Evolutionary conservation across 2,888 invertebrate genomes (phyloP).

Genomic region (Tiphia femorata): DNA sequence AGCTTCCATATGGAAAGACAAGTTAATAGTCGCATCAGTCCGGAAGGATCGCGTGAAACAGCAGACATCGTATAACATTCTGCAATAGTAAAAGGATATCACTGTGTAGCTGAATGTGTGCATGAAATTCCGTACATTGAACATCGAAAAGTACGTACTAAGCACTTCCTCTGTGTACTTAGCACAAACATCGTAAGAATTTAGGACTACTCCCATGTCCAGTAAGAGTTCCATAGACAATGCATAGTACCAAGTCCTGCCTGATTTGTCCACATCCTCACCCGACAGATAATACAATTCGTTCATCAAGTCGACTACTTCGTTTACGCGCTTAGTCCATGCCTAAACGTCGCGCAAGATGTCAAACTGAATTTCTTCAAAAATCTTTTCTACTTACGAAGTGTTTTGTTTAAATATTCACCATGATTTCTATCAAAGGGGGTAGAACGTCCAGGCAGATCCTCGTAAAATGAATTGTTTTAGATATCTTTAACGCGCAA

Average conservation of each 20-base stretch:
- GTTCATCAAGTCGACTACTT: conserved; percentile 70
- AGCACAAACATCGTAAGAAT: conserved; percentile 69
- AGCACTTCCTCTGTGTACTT: conserved; percentile 65
- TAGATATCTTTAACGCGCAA: conserved; percentile 45
- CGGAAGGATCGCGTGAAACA: conserved; percentile 42
- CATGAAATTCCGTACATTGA: neutral
- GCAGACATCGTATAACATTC: conserved; percentile 13
- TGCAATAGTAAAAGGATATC: neutral
- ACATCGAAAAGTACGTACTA: conserved; percentile 31
- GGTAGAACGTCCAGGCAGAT: conserved; percentile 47
- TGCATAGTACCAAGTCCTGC: conserved; percentile 72
- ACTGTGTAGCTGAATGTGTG: neutral
- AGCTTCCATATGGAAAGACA: conserved; percentile 48
- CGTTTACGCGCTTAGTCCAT: conserved; percentile 69
- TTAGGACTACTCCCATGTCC: conserved; percentile 73
- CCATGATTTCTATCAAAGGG: conserved; percentile 48
- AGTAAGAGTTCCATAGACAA: conserved; percentile 73
- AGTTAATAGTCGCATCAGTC: conserved; percentile 36
- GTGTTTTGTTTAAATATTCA: conserved; percentile 14
- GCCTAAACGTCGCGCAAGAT: conserved; percentile 31
- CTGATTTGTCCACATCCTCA: conserved; percentile 56
- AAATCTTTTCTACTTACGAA: too few relatives aligned
- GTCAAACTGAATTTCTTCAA: neutral
- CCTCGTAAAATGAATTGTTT: conserved; percentile 31
- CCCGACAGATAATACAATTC: conserved; percentile 57